These are phyloP conservation scores for Mesaphorura yosii DNA, from an alignment of 1,140 invertebrate genomes.

Conservation along the genomic window DNA sequence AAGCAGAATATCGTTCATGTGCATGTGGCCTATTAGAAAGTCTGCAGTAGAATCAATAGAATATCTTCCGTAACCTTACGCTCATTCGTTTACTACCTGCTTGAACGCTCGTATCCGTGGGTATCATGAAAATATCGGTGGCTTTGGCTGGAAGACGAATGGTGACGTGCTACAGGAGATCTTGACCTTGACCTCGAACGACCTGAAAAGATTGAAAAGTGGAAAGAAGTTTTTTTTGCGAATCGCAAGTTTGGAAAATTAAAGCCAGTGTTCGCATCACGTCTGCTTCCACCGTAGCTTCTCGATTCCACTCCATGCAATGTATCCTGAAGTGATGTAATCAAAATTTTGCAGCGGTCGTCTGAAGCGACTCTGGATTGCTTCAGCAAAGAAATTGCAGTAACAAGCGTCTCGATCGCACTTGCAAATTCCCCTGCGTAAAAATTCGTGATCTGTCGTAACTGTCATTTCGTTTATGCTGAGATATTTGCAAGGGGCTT, in stretches of 20 bases:
- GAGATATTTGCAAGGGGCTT: constrained; percentile 7
- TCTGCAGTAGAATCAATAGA: no score
- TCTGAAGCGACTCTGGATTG: constrained; percentile 96
- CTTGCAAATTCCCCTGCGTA: constrained; percentile 78
- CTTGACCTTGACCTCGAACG: not conserved
- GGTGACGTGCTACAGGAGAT: not conserved
- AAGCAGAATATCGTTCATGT: not conserved
- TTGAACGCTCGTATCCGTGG: no score
- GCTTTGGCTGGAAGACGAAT: no score
- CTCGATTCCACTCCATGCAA: constrained; percentile 93
- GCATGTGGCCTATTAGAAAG: not conserved
- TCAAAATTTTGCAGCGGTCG: constrained; percentile 95
- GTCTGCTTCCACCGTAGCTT: constrained; percentile 53
- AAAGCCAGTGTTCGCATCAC: not conserved
- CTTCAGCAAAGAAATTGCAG: constrained; percentile 96
- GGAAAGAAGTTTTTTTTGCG: not conserved
- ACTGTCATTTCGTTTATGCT: not conserved
- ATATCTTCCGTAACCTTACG: no score
- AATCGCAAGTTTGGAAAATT: not conserved
- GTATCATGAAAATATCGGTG: no score
- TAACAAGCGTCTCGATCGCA: constrained; percentile 96
- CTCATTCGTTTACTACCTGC: no score
- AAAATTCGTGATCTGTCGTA: not conserved
- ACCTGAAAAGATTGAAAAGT: no score
- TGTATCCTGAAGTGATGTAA: constrained; percentile 92